Evolutionary conservation across 2,113 vertebrate species (phyloP).

Genomic region (Barnardius zonarius): DNA sequence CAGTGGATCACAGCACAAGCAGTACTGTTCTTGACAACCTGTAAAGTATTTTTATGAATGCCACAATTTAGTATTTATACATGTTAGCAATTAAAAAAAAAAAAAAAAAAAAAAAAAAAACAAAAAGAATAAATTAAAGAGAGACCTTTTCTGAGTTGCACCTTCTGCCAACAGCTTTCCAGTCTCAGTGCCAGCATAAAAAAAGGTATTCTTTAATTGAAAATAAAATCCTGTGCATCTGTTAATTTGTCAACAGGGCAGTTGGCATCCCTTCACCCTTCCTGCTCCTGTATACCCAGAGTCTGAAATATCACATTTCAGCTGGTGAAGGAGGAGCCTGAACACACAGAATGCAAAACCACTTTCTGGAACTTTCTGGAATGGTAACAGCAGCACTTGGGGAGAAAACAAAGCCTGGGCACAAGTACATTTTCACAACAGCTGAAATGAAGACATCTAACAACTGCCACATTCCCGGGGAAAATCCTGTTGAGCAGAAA

Average conservation of each 20-base stretch:
- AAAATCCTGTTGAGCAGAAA: neutral
- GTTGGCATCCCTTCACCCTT: neutral
- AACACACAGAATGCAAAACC: neutral
- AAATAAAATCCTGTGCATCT: neutral
- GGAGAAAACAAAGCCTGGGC: neutral
- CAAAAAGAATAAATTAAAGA: neutral
- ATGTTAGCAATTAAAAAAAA: neutral
- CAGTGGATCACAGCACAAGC: neutral
- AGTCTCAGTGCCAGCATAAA: neutral
- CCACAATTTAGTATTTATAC: neutral
- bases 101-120: neutral
- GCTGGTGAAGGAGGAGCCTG: neutral
- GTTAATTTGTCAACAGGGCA: constrained; percentile 6
- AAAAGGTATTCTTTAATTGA: neutral
- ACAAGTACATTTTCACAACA: neutral
- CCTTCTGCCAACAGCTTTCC: neutral
- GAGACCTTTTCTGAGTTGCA: neutral
- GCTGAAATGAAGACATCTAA: neutral
- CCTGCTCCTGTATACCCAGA: neutral
- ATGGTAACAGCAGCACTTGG: neutral
- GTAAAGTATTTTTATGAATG: constrained; percentile 19
- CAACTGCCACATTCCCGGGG: neutral
- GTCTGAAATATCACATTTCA: neutral
- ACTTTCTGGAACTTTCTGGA: neutral
- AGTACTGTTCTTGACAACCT: neutral